phyloP scores from a whole-genome alignment of 2,888 invertebrate species.

The Linnaemya tessellans region DNA sequence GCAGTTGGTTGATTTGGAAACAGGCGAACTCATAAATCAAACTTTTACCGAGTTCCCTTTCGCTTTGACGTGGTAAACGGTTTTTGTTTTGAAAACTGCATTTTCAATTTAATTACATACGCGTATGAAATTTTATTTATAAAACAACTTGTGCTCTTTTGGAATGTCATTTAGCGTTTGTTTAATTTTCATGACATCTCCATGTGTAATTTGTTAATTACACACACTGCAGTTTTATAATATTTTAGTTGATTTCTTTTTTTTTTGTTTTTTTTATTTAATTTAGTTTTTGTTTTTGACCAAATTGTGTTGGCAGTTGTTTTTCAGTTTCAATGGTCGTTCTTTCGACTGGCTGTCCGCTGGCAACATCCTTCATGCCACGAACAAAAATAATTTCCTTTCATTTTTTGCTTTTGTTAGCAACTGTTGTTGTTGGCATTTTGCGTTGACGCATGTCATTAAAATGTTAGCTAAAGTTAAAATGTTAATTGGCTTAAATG shows the following conservation, averaged over 20 bases:
- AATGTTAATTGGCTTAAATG: conserved; percentile 69
- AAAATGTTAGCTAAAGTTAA: conserved; percentile 69
- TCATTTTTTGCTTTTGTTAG: neutral
- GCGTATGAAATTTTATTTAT: conserved; percentile 8
- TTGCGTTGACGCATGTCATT: conserved; percentile 71
- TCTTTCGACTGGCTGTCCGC: neutral
- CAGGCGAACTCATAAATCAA: conserved; percentile 39
- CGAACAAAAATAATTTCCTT: neutral
- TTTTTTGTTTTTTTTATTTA: conserved; percentile 1
- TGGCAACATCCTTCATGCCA: neutral
- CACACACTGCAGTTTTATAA: conserved; percentile 58
- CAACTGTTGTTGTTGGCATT: conserved; percentile 20
- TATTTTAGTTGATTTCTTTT: conserved; percentile 25
- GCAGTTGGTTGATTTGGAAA: neutral
- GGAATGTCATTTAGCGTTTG: conserved; percentile 42
- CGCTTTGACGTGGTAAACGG: neutral
- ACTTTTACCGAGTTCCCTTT: neutral
- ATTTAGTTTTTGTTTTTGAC: conserved; percentile 30
- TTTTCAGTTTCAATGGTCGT: conserved; percentile 36
- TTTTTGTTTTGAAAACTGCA: neutral
- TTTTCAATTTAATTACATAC: conserved; percentile 43
- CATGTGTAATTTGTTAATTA: conserved; percentile 69
- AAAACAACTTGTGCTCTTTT: conserved; percentile 21
- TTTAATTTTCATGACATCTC: conserved; percentile 56
- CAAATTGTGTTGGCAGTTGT: conserved; percentile 58